A percentile compares a stretch with the other conserved stretches of the same genome.
Evolutionary conservation across 2,888 invertebrate species (phyloP).

Genomic region (Catocala nupta): DNA sequence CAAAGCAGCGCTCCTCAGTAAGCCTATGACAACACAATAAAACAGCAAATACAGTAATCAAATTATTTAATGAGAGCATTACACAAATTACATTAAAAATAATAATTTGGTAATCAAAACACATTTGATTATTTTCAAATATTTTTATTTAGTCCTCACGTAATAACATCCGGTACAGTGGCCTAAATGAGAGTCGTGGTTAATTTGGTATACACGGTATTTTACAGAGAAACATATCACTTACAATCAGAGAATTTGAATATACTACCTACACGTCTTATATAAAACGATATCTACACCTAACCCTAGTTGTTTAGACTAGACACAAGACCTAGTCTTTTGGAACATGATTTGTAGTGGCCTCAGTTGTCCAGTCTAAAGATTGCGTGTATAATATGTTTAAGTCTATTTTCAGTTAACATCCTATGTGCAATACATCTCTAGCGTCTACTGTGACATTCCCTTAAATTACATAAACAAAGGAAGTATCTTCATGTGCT

Average conservation of each 20-base stretch:
- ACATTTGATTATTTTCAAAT: conserved; percentile 58
- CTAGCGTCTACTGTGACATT: conserved; percentile 3
- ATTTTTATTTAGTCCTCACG: conserved; percentile 74
- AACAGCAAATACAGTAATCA: conserved; percentile 28
- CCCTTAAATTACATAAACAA: neutral
- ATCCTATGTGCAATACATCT: conserved; percentile 19
- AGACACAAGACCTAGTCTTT: conserved; percentile 71
- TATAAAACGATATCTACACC: conserved; percentile 84
- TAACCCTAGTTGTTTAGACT: conserved; percentile 72
- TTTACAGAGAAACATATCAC: conserved; percentile 69
- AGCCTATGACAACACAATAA: neutral
- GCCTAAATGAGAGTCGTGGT: conserved; percentile 71
- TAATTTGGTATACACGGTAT: conserved; percentile 73
- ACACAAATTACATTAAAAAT: conserved; percentile 47
- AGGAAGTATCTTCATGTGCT: conserved; percentile 5
- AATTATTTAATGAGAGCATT: conserved; percentile 48
- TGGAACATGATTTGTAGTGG: conserved; percentile 69
- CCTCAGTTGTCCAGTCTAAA: conserved; percentile 53
- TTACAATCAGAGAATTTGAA: conserved; percentile 76
- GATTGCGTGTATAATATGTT: conserved; percentile 14
- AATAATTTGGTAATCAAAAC: conserved; percentile 53
- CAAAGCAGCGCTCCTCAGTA: too few species aligned
- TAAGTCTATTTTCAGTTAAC: conserved; percentile 31
- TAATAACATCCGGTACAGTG: conserved; percentile 75
- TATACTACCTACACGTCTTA: conserved; percentile 83